phyloP scores from a whole-genome alignment of 2,113 vertebrate genomes.

The Gnathonemus longibarbis region DNA sequence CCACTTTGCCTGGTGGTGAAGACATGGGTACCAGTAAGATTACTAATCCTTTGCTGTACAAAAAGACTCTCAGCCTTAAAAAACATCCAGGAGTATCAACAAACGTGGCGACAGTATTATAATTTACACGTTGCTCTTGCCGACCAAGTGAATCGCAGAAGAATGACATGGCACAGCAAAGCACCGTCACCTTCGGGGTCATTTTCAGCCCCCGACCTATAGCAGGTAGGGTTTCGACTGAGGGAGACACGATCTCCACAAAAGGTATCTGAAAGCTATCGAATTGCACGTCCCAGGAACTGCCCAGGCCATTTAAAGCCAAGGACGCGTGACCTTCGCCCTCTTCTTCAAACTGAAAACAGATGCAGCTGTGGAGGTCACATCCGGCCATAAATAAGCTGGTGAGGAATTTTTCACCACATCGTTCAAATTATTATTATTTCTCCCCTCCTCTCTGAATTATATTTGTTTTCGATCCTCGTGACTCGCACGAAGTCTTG shows the following conservation, averaged over 20 bases:
- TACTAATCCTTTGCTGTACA: not conserved
- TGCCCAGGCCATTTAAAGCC: constrained; percentile 69
- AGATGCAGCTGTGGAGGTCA: constrained; percentile 65
- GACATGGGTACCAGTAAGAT: not conserved
- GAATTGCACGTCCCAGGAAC: constrained; percentile 64
- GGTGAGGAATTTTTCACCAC: constrained; percentile 44
- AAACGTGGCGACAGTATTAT: not conserved
- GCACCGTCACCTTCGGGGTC: not conserved
- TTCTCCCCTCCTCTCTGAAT: not conserved
- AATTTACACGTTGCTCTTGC: not conserved
- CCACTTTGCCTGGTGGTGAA: not conserved
- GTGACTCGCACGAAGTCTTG: not conserved
- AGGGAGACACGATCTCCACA: constrained; percentile 48
- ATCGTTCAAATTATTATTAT: constrained; percentile 27
- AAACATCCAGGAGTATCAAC: not conserved
- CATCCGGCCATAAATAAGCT: constrained; percentile 61
- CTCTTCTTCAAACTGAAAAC: constrained; percentile 62
- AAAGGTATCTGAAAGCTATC: constrained; percentile 58
- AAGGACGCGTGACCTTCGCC: constrained; percentile 67
- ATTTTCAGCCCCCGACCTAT: not conserved
- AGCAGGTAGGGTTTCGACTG: not conserved
- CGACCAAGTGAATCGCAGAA: not conserved
- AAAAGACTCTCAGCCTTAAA: not conserved
- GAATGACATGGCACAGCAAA: not conserved
- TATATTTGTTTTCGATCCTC: not conserved